These are phyloP conservation scores for Tenthredo scrophulariae DNA, from an alignment of 2,888 invertebrate genomes.

Conservation along the genomic window DNA sequence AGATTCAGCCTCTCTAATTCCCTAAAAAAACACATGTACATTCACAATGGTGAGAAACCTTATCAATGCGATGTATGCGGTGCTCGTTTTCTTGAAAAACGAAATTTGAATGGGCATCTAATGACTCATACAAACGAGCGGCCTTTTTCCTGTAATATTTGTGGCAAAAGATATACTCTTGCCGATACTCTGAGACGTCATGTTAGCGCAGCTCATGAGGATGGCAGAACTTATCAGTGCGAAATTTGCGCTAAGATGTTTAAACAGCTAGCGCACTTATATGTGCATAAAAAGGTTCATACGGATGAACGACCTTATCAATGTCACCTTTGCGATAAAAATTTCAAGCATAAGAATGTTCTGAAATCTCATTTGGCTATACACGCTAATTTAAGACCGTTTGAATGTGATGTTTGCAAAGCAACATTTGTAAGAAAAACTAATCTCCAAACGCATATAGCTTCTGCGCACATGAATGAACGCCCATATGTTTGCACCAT, in stretches of 20 bases:
- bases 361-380: constrained; percentile 78
- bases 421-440: constrained; percentile 74
- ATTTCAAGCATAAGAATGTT: constrained; percentile 80
- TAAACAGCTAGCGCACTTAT: constrained; percentile 71
- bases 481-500: constrained; percentile 70
- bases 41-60: constrained; percentile 74
- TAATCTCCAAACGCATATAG: constrained; percentile 71
- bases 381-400: constrained; percentile 77
- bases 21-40: constrained; percentile 77
- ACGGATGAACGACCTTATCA: constrained; percentile 79
- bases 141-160: constrained; percentile 70
- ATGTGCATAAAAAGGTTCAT: constrained; percentile 78
- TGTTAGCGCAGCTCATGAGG: constrained; percentile 70
- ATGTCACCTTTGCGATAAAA: constrained; percentile 80
- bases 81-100: constrained; percentile 69
- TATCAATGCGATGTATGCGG: constrained; percentile 72
- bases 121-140: constrained; percentile 72
- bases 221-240: constrained; percentile 71
- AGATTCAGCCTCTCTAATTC: constrained; percentile 79
- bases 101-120: constrained; percentile 70
- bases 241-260: constrained; percentile 75
- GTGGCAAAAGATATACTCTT: constrained; percentile 71
- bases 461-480: constrained; percentile 72
- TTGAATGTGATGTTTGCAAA: constrained; percentile 80
- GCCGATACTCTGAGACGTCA: constrained; percentile 71